These are phyloP conservation scores for Endomychus coccineus DNA, from an alignment of 2,888 invertebrate species.

Conservation along the genomic window DNA sequence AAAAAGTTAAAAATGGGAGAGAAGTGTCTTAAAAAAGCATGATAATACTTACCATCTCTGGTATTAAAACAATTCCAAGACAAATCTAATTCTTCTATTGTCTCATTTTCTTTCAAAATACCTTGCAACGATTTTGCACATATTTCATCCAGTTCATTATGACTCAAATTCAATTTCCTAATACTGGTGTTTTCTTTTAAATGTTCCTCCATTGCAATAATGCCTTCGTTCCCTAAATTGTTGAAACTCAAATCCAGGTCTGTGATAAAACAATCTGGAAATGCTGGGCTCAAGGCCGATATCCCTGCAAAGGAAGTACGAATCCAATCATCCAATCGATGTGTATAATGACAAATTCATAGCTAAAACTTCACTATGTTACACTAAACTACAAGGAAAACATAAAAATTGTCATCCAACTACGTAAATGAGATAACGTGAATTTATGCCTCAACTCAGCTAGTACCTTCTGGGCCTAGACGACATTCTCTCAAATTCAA, in stretches of 20 bases:
- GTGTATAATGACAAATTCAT: too few species aligned
- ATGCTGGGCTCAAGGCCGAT: constrained; percentile 35
- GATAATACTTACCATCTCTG: constrained; percentile 8
- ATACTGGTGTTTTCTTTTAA: constrained; percentile 37
- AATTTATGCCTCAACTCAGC: too few species aligned
- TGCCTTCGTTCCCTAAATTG: constrained; percentile 43
- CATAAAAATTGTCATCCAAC: too few species aligned
- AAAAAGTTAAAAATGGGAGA: constrained; percentile 1
- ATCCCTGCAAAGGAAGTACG: constrained; percentile 33
- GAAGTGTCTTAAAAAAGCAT: neutral
- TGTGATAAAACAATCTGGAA: constrained; percentile 23
- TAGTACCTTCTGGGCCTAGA: constrained; percentile 29
- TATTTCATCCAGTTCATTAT: constrained; percentile 46
- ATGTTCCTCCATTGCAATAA: constrained; percentile 34
- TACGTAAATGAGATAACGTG: too few species aligned
- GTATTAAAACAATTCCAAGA: constrained; percentile 49
- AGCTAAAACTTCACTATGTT: too few species aligned
- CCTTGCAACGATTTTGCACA: constrained; percentile 38
- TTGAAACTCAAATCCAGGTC: constrained; percentile 44
- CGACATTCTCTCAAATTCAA: constrained; percentile 43
- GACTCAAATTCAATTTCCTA: constrained; percentile 43
- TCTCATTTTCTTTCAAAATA: constrained; percentile 40
- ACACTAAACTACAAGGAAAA: too few species aligned
- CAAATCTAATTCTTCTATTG: constrained; percentile 45
- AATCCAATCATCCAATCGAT: neutral